Base-by-base conservation (phyloP, 1,140 invertebrate genomes). In the Zaprionus nigranus region DNA sequence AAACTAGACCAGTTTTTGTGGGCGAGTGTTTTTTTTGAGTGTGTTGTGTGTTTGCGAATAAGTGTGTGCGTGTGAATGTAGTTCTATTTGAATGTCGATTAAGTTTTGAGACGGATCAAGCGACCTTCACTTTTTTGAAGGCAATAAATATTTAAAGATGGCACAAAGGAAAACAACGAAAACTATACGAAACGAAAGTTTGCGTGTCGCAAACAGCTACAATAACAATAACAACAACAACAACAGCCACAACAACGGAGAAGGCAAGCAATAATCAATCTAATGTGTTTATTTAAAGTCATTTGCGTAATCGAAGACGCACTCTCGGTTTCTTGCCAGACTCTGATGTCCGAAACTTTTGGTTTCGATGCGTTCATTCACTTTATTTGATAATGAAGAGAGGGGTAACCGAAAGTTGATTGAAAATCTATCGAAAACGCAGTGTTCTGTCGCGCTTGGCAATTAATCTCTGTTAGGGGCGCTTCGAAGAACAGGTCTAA, bases 361-460 rank as follows among this genome's bases (percentile, higher is more conserved):
- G 68, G 74, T 88, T 88, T 88, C 84, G n/a, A 67, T 79, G 81
- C 84, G 84, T 88, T 90, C 85, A 84, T 88, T 88, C 81, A 90
- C 81, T 73, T 71, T 69, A 53, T 15, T 46, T 11, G 30, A 65
- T n/a, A n/a, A 11, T 1, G 17, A 49, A n/a, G 11, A 22, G 2
- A 11, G 46, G 9, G 17, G 2, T 20, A 13, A 38, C 9, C n/a
- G 7, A 36, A 58, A 67, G 73, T 81, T 73, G 73, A 84, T 83
- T 80, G 78, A 86, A 74, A 80, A 66, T 78, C 79, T 83, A 78
- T 88, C 69, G 63, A 87, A 78, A 78, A 83, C 69, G 72, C 20
- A 46, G 40, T 17, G n/a, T 79, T 49, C 38, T 75, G 62, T 61
- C 69, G 75, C 51, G 70, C 12, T 59, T 63, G 61, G 76, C 69